Evolutionary conservation across 2,888 invertebrate species (phyloP).

Genomic region (Drosophila demipolita): DNA sequence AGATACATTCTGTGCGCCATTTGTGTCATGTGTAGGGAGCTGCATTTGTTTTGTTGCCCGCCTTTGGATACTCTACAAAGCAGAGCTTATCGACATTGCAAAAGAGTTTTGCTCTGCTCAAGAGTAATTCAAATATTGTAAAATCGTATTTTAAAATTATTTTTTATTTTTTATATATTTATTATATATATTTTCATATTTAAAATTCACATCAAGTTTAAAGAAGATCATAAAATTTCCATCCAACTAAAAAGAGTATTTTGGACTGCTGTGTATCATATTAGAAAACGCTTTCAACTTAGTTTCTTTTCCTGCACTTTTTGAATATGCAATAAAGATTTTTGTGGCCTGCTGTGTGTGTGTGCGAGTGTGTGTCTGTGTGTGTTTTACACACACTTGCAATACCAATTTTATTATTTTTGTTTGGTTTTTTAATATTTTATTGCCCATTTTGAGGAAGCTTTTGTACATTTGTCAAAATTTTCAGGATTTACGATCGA

Average conservation of each 20-base stretch:
- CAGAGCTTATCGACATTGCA: background rate
- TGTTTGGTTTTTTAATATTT: constrained; percentile 67
- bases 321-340: constrained; percentile 53
- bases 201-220: background rate
- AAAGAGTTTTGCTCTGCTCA: background rate
- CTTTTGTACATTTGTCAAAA: constrained; percentile 79
- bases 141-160: background rate
- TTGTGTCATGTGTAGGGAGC: constrained; percentile 66
- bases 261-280: background rate
- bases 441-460: constrained; percentile 75
- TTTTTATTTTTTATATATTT: background rate
- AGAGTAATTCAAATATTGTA: fast-evolving
- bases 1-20: constrained; percentile 78
- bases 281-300: background rate
- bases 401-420: constrained; percentile 50
- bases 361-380: constrained; percentile 15
- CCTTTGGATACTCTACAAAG: constrained; percentile 24
- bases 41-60: constrained; percentile 64
- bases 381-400: constrained; percentile 13
- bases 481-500: constrained; percentile 78
- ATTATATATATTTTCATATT: background rate
- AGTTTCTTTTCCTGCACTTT: constrained; percentile 12
- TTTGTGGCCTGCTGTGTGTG: constrained; percentile 43
- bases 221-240: background rate
- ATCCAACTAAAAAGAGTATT: constrained; percentile 46